Conservation (phyloP, 2,797 vertebrate species). For the Micrastur ruficollis region DNA sequence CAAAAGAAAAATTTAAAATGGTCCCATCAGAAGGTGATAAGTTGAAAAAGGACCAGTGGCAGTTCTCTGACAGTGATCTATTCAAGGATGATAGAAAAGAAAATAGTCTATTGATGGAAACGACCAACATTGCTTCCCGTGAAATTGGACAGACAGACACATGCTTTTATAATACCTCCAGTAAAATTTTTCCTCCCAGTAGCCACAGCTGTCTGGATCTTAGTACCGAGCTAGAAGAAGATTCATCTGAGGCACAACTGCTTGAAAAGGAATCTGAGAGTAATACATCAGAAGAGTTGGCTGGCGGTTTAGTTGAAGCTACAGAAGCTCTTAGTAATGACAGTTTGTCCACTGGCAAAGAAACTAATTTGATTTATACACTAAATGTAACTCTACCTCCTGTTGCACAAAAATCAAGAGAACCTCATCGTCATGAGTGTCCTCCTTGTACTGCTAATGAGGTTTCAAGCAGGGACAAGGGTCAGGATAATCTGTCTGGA, state of each 20-base stretch:
- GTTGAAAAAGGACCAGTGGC: conserved; percentile 17
- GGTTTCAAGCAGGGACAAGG: neutral
- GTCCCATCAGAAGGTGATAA: neutral
- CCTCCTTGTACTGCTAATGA: neutral
- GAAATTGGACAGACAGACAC: neutral
- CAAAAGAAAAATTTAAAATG: conserved; percentile 1
- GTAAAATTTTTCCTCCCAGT: neutral
- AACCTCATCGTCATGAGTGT: neutral
- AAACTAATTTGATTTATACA: neutral
- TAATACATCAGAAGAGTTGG: neutral
- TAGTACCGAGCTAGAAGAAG: neutral
- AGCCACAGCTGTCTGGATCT: neutral
- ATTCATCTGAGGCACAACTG: neutral
- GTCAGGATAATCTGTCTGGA: conserved; percentile 32
- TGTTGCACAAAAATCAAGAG: conserved; percentile 22
- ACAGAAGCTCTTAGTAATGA: neutral
- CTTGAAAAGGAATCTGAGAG: conserved; percentile 1
- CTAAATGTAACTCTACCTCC: neutral
- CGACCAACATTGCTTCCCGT: neutral
- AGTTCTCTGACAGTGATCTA: neutral
- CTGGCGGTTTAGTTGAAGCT: neutral
- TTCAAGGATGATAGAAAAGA: neutral
- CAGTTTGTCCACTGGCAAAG: neutral
- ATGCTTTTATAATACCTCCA: neutral
- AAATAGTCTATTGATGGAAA: neutral